Percentiles rank a stretch among this genome's conserved stretches.
phyloP scores from a whole-genome alignment of 1,140 invertebrate genomes.

The Formica selysi region DNA sequence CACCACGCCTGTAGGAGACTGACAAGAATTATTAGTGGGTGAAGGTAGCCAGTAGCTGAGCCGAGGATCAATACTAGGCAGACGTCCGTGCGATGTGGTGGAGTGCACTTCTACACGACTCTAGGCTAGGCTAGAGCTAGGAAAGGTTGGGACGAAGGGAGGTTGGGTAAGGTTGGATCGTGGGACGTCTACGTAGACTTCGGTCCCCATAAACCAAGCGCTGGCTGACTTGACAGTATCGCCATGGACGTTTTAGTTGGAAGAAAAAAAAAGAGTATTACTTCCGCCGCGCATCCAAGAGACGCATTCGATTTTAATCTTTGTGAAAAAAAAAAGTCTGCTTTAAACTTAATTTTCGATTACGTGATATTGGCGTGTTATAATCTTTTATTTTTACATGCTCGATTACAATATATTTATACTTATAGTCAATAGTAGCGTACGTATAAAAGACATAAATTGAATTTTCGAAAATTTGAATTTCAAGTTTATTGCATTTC shows the following conservation, averaged over 20 bases:
- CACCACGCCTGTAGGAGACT: slow-evolving; percentile 85
- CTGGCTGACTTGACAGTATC: slow-evolving; percentile 77
- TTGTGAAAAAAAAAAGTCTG: background rate
- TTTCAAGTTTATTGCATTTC: background rate
- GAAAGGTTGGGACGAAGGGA: slow-evolving; percentile 79
- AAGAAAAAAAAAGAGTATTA: slow-evolving; percentile 24
- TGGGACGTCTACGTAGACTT: slow-evolving; percentile 84
- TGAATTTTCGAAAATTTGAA: background rate
- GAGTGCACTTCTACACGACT: slow-evolving; percentile 84
- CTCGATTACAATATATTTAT: background rate
- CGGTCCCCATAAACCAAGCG: slow-evolving; percentile 82
- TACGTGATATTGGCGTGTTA: background rate
- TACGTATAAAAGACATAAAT: background rate
- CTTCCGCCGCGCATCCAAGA: background rate
- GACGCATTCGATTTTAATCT: slow-evolving; percentile 35
- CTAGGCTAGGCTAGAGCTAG: slow-evolving; percentile 83
- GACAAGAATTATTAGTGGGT: slow-evolving; percentile 87
- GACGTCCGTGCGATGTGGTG: slow-evolving; percentile 82
- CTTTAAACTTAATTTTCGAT: background rate
- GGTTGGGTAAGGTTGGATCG: slow-evolving; percentile 83
- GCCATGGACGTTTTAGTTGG: slow-evolving; percentile 64
- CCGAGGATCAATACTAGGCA: slow-evolving; percentile 86
- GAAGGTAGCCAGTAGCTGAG: slow-evolving; percentile 86
- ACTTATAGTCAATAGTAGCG: background rate
- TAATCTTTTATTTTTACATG: background rate